These are phyloP conservation scores for Caenorhabditis afra DNA, from an alignment of 2,888 invertebrate genomes.

Conservation along the genomic window DNA sequence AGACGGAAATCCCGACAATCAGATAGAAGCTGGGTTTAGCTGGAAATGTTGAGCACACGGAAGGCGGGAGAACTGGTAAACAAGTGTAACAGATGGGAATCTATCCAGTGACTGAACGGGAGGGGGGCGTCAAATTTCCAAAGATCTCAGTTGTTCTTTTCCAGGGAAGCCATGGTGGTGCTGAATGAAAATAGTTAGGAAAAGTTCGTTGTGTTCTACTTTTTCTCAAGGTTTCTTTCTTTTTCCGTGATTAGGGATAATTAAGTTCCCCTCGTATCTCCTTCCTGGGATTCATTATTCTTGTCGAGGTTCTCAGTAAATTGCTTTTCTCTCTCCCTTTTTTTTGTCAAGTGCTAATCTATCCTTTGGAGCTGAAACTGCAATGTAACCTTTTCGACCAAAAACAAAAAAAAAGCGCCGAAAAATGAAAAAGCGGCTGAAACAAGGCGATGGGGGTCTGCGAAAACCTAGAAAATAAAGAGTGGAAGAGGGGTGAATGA, in stretches of 20 bases:
- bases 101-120: too few relatives aligned
- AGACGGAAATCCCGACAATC: constrained; percentile 1
- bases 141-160: background rate
- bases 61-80: too few relatives aligned
- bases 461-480: too few relatives aligned
- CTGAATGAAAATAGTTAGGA: too few relatives aligned
- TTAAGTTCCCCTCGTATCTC: background rate
- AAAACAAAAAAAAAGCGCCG: background rate
- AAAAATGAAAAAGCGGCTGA: background rate
- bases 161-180: background rate
- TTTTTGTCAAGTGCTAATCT: too few relatives aligned
- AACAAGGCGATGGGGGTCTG: too few relatives aligned
- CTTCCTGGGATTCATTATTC: background rate
- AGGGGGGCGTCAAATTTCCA: background rate
- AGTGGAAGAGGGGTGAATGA: background rate
- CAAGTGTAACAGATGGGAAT: too few relatives aligned
- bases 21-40: background rate
- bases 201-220: background rate
- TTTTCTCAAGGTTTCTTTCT: background rate
- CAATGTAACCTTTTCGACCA: too few relatives aligned
- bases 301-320: background rate
- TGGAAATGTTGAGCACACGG: background rate
- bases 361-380: background rate
- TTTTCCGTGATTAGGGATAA: background rate
- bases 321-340: background rate